Base-by-base conservation (phyloP, 2,888 invertebrate species). In the Vanessa cardui region DNA sequence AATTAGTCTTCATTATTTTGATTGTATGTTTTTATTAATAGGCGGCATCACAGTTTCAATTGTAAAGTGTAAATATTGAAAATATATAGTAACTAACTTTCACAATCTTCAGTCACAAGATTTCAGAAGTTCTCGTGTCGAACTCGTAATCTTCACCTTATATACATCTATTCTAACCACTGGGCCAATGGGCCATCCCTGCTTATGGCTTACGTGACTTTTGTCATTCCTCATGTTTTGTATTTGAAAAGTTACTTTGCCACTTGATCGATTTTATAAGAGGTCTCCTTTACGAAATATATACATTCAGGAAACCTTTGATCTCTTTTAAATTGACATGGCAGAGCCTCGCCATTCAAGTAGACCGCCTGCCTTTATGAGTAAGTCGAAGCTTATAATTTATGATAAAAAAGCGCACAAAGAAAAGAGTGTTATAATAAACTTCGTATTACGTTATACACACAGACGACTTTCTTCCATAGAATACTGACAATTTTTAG, bases 261-360 rank as follows among this genome's bases (percentile, higher is more conserved):
- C 39, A 39, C 44, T 66, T 54, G 16, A 61, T 63, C 58, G 66
- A 66, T 66, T 67, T 46, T 39, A 33, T 61, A 64, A 70, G 63
- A 47, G 67, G 64, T 58, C 52, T 58, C 50, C 64, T 70, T 66
- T 46, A 70, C 46, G 66, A 46, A 49, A 45, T 61, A 58, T 33
- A 61, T 49, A 46, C 39, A 18, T 66, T 67, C 64, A 67, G 66
- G 64, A 45, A 58, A 64, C 63, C 64, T 70, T 70, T 70, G 67
- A 70, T 70, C 70, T 66, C 50, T 70, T 70, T 70, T 46, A 62
- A 64, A 60, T 64, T 67, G 62, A 69, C 64, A 61, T 64, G 67
- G 63, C 67, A 64, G 49, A 47, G 64, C 59, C 39, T 12, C 12
- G 64, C 31, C 52, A 31, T 54, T 54, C 52, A 54, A 54, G 31